These are phyloP conservation scores for Oenanthe oenanthe DNA, from an alignment of 2,113 vertebrate species.

Conservation along the genomic window DNA sequence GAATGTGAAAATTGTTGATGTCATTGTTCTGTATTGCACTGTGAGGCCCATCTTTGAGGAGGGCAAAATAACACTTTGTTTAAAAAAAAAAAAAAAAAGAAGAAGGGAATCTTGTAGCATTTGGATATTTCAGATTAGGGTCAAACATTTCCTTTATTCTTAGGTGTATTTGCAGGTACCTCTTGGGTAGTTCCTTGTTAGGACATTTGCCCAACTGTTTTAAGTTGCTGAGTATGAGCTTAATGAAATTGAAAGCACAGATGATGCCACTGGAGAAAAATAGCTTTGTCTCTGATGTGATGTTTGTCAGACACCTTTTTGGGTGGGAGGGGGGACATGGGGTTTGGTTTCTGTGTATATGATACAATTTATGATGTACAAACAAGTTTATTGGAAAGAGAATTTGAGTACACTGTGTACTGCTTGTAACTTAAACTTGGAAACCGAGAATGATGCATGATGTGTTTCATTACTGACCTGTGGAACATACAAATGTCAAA, in stretches of 20 bases:
- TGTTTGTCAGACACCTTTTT: background rate
- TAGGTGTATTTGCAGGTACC: background rate
- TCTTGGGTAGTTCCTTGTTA: background rate
- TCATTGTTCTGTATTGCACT: background rate
- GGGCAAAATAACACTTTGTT: background rate
- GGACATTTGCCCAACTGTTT: background rate
- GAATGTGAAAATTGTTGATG: fast-evolving
- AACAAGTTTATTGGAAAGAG: background rate
- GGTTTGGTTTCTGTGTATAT: background rate
- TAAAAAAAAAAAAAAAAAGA: background rate
- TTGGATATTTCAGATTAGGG: background rate
- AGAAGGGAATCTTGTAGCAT: background rate
- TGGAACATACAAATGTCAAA: background rate
- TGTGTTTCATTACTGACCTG: background rate
- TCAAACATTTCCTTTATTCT: background rate
- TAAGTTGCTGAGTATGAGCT: background rate
- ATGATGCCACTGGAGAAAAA: background rate
- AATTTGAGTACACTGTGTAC: background rate
- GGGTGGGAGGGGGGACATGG: background rate
- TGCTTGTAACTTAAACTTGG: background rate
- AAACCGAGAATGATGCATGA: background rate
- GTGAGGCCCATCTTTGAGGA: background rate
- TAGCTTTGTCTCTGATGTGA: background rate
- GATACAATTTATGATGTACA: background rate
- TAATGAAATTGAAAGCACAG: background rate